Evolutionary conservation across 2,113 vertebrate species (phyloP), one percentile per base, ranked within the genome.

Genomic region (Cyanoderma ruficeps): DNA sequence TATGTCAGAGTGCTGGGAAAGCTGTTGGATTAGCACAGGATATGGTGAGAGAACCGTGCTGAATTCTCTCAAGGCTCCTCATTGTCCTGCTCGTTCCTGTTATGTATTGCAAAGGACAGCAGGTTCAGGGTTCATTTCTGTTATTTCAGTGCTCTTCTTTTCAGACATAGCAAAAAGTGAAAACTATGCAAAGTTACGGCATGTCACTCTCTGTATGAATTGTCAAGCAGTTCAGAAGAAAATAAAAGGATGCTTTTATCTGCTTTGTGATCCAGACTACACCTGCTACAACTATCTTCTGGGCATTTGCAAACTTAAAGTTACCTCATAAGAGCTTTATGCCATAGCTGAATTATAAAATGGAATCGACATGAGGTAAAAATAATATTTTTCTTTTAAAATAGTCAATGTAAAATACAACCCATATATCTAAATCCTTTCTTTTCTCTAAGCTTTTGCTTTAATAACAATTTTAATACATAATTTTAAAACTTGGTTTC

Each of bases 21-120:
- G 74, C 47, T 89, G 50, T 88, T 93, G 77, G 89, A 95, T 89
- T 77, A 95, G 75, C 77, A 84, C 31, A 90, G 60, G 49, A 60
- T 44, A 68, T 10, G 39, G 47, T 41, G 68, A 76, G 59, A 92
- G 67, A 30, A 78, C 25, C 21, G 46, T 52, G 56, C 52, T 28
- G 68, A 92, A 76, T 71, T 87, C 81, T 89, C 89, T 60, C 35
- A 83, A 91, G 53, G 56, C 47, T 46, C 39, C 56, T 90, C 50
- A 39, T 13, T 88, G n/a, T 82, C 70, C 92, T 88, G 86, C 59
- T 83, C 53, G 31, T 15, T 84, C 70, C 50, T 87, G 41, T 16
- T 82, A 93, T 1, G 2, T 20, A 59, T 30, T 77, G 65, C 68
- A 92, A 84, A 96, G 82, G 77, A 84, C 79, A 96, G 55, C n/a